Percentiles rank a stretch among this genome's conserved stretches.
These are phyloP conservation scores for Aegotheles bennettii DNA, from an alignment of 2,113 vertebrate species.

Conservation along the genomic window DNA sequence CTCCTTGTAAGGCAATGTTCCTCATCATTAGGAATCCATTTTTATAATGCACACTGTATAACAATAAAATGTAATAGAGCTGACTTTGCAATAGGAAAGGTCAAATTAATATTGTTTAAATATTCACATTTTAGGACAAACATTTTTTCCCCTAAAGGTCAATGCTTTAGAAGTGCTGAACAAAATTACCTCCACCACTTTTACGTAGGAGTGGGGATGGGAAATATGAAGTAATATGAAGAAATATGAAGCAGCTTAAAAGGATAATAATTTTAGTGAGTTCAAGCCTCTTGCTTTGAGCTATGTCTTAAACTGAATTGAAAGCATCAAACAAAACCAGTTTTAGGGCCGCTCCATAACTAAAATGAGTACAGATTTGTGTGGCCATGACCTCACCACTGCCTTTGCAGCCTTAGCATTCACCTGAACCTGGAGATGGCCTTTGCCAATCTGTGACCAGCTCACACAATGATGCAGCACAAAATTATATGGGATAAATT, in stretches of 20 bases:
- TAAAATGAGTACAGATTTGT: background rate
- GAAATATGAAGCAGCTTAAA: background rate
- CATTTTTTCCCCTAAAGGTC: background rate
- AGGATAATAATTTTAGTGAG: background rate
- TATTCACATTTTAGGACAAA: background rate
- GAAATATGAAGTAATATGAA: background rate
- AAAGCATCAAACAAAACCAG: background rate
- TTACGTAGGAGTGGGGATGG: fast-evolving
- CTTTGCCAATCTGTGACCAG: background rate
- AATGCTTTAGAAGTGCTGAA: background rate
- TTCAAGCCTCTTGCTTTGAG: background rate
- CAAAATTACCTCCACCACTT: background rate
- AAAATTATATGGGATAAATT: background rate
- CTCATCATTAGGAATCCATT: background rate
- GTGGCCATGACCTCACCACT: background rate
- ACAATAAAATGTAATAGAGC: background rate
- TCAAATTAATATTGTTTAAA: background rate
- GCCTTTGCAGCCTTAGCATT: background rate
- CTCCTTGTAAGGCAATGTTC: background rate
- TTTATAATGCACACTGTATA: background rate
- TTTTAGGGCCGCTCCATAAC: background rate
- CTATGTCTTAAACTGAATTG: background rate
- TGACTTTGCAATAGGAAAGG: background rate
- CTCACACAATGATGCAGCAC: background rate
- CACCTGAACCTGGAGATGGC: background rate